phyloP scores from a whole-genome alignment of 2,888 invertebrate genomes.

The Pelosia muscerda region DNA sequence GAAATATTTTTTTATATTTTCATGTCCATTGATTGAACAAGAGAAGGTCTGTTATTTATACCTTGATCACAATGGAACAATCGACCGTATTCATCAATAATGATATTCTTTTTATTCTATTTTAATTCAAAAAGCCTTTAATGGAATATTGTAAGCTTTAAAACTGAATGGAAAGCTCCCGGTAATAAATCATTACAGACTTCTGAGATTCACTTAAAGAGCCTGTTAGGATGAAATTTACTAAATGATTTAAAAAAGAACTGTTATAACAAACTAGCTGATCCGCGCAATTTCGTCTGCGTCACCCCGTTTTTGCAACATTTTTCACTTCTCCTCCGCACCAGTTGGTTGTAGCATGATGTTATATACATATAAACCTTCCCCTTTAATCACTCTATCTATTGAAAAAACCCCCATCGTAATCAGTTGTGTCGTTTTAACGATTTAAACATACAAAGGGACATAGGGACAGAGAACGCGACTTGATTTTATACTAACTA shows the following conservation, averaged over 20 bases:
- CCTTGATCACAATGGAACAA: slow-evolving; percentile 22
- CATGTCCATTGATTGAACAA: slow-evolving; percentile 4
- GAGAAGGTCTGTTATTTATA: slow-evolving; percentile 16
- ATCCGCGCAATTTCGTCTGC: too few species aligned
- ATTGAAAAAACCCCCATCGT: too few species aligned
- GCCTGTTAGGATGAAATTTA: background rate
- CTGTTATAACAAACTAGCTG: too few species aligned
- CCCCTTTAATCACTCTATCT: too few species aligned
- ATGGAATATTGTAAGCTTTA: background rate
- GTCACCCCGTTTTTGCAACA: too few species aligned
- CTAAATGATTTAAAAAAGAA: background rate
- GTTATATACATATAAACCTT: too few species aligned
- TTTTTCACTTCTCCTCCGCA: too few species aligned
- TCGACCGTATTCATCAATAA: slow-evolving; percentile 15
- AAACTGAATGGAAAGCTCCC: background rate
- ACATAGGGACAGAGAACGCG: too few species aligned
- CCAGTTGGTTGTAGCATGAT: too few species aligned
- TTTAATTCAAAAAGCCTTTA: background rate
- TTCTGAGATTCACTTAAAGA: background rate
- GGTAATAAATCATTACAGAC: background rate
- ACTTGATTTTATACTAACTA: too few species aligned
- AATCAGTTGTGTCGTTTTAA: too few species aligned
- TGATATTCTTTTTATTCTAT: background rate
- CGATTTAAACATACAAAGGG: too few species aligned
- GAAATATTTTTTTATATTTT: background rate